Conservation (phyloP, 2,113 vertebrate species). For the Epinephelus fuscoguttatus region DNA sequence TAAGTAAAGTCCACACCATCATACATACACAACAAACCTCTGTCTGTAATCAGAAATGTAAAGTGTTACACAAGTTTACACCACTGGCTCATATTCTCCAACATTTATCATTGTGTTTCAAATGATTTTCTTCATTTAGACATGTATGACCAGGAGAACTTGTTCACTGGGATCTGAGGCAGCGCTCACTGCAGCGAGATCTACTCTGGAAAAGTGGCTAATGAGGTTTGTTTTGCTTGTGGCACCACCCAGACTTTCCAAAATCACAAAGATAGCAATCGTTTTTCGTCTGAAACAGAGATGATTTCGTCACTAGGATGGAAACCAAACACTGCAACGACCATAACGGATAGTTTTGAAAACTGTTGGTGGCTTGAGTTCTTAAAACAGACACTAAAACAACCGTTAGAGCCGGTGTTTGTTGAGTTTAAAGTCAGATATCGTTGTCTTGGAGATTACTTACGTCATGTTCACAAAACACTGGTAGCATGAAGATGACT, state of each 20-base stretch:
- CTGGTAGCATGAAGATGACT: slow-evolving; percentile 19
- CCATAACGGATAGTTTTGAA: background rate
- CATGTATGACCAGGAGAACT: slow-evolving; percentile 36
- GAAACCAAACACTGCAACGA: slow-evolving; percentile 14
- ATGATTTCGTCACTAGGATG: slow-evolving; percentile 9
- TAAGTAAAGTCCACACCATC: slow-evolving; percentile 56
- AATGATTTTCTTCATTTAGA: slow-evolving; percentile 16
- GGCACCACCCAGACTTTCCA: slow-evolving; percentile 11
- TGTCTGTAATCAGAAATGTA: slow-evolving; percentile 25
- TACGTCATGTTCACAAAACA: slow-evolving; percentile 42
- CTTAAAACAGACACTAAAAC: slow-evolving; percentile 12
- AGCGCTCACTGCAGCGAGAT: background rate
- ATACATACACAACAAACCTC: slow-evolving; percentile 60
- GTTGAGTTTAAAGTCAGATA: slow-evolving; percentile 15
- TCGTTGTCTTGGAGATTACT: slow-evolving; percentile 6
- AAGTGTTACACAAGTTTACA: slow-evolving; percentile 12
- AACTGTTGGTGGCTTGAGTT: background rate
- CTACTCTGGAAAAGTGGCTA: slow-evolving; percentile 19
- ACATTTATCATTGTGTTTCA: slow-evolving; percentile 20
- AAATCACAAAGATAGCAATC: slow-evolving; percentile 20
- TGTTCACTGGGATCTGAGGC: background rate
- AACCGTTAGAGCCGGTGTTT: slow-evolving; percentile 19
- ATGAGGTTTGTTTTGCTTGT: slow-evolving; percentile 42
- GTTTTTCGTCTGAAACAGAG: background rate
- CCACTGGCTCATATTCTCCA: slow-evolving; percentile 30